Percentiles rank a stretch among this genome's conserved stretches.
phyloP scores from a whole-genome alignment of 2,888 invertebrate genomes.

The Calliphora vomitoria region DNA sequence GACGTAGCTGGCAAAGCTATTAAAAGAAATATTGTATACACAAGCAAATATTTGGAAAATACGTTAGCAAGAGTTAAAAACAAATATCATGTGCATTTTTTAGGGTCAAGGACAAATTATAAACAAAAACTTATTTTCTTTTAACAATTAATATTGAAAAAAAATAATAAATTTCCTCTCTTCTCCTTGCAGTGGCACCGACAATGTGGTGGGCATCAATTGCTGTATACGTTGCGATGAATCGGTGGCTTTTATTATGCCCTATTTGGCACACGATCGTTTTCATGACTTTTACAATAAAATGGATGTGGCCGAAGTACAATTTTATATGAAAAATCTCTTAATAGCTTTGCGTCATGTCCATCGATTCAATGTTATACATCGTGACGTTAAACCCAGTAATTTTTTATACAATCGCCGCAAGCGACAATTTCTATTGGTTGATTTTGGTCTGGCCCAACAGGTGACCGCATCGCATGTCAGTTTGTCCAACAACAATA shows the following conservation, averaged over 20 bases:
- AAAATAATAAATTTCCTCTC: conserved; percentile 34
- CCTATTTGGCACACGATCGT: conserved; percentile 92
- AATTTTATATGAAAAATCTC: conserved; percentile 92
- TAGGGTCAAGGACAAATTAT: background rate
- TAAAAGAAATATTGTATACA: conserved; percentile 13
- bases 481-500: conserved; percentile 28
- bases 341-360: conserved; percentile 91
- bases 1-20: conserved; percentile 26
- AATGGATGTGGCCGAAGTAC: conserved; percentile 89
- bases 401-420: conserved; percentile 94
- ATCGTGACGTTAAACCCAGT: conserved; percentile 95
- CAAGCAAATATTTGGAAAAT: conserved; percentile 16
- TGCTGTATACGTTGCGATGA: conserved; percentile 91
- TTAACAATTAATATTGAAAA: background rate
- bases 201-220: conserved; percentile 93
- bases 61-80: background rate
- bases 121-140: background rate
- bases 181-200: conserved; percentile 86
- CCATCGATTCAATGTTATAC: conserved; percentile 93
- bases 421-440: conserved; percentile 89
- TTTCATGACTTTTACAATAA: conserved; percentile 91
- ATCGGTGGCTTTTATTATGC: conserved; percentile 95
- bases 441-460: conserved; percentile 96
- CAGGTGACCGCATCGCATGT: conserved; percentile 80
- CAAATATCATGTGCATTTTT: background rate